Evolutionary conservation across 1,140 invertebrate genomes (phyloP), one percentile per base, ranked within the genome.

Genomic region (Drosophila miranda): DNA sequence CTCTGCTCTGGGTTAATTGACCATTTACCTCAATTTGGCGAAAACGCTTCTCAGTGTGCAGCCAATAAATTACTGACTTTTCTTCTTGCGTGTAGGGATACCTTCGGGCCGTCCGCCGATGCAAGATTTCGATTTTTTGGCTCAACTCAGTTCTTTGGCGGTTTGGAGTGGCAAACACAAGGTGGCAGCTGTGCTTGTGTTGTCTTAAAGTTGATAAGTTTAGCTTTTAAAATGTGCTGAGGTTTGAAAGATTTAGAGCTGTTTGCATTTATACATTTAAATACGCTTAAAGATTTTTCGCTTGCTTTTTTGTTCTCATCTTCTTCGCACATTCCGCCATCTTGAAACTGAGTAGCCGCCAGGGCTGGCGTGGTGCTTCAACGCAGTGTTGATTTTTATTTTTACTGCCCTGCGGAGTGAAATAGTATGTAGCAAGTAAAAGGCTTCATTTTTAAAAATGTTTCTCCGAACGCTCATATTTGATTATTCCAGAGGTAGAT

Each of bases 241-340:
- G 46, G 30, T 62, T 84, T 64, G 61, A 56, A 41, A 61, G 71
- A 76, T 68, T 52, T 57, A 55, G 51, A 61, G 41, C 52, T 73
- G 71, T 79, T 73, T 61, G 66, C 76, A 75, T 84, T 75, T 68
- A 73, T 64, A 76, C 76, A 75, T 72, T 84, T 72, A 75, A 83
- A 83, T 60, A 84, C 66, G 76, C 71, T 84, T 75, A 75, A 83
- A 61, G 59, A 84, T 66, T 83, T 83, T 84, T 83, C 76, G 72
- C 76, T 84, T 84, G 80, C 80, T 83, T 84, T 84, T 83, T 83
- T 84, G 76, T 79, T 72, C 50, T 83, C 80, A 79, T 83, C 81
- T 67, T 83, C 79, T 83, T 72, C 30, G 58, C 78, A 82, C 56
- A 69, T 81, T 81, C 59, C 80, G 69, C 67, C 68, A 72, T 72